A percentile compares a stretch with the other conserved stretches of the same genome.
These are phyloP conservation scores for Bombus picipes DNA, from an alignment of 1,140 invertebrate genomes.

Conservation along the genomic window DNA sequence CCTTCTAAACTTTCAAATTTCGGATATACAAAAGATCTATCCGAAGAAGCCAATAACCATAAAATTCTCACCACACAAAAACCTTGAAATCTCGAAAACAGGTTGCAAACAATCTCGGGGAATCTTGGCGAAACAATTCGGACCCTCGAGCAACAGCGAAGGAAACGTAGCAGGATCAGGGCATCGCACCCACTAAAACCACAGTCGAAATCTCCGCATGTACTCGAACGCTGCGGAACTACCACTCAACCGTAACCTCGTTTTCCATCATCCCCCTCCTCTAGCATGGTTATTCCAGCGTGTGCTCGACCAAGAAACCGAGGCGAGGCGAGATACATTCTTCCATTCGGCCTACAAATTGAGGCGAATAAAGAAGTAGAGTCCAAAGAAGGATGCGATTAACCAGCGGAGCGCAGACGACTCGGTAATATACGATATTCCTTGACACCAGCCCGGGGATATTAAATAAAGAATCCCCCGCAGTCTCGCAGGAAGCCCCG, in stretches of 20 bases:
- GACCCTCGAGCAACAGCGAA: too few species aligned
- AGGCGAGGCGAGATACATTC: conserved; percentile 29
- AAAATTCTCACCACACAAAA: too few species aligned
- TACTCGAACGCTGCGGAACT: background rate
- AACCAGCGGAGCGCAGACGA: conserved; percentile 57
- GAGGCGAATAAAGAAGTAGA: conserved; percentile 30
- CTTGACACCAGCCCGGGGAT: conserved; percentile 76
- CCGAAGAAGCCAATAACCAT: too few species aligned
- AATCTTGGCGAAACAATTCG: background rate
- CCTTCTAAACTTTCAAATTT: too few species aligned
- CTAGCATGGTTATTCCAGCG: background rate
- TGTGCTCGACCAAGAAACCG: background rate
- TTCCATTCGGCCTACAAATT: conserved; percentile 37
- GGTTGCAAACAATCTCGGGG: too few species aligned
- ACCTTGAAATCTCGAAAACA: too few species aligned
- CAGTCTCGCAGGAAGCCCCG: conserved; percentile 66
- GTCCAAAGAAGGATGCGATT: conserved; percentile 50
- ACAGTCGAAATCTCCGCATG: conserved; percentile 3
- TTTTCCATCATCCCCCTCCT: conserved; percentile 9
- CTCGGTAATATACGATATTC: conserved; percentile 67
- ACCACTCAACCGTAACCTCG: conserved; percentile 5
- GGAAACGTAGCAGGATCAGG: too few species aligned
- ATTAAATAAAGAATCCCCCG: conserved; percentile 76
- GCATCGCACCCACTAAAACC: background rate
- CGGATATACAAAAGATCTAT: too few species aligned